Evolutionary conservation across 2,888 invertebrate species (phyloP), one percentile per base, ranked within the genome.

Genomic region (Ophioninae sp.): DNA sequence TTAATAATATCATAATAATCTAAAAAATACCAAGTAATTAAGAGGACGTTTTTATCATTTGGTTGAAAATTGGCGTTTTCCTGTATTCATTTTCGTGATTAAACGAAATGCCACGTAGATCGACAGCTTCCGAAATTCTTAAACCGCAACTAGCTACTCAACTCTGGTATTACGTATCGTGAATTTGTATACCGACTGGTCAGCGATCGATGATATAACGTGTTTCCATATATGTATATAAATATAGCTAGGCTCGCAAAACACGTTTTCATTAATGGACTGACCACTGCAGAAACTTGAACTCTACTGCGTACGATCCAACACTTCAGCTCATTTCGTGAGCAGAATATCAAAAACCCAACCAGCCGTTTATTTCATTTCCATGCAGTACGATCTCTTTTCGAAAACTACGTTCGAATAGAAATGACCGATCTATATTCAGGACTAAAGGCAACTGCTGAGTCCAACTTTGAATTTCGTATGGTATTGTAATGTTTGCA

Each of bases 251-350:
- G 22, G 17, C 30, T 23, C n/a, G n/a, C 7, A 63, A 80, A 75
- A 69, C 74, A 56, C 69, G 39, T 68, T 75, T 80, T 75, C 80
- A 69, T 80, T 80, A 80, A 80, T 69, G 80, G 41, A 80, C 63
- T 69, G 69, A 75, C 69, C 80, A 51, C 64, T 75, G 63, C 69
- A 69, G 69, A 39, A 75, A 75, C 80, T 20, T 23, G 39, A 63
- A 59, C 65, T 67, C 79, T 63, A 61, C n/a, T 44, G 67, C 37
- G n/a, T 61, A 37, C 44, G 39, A 74, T 59, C n/a, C 73, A 63
- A 39, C 74, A 74, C 79, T 74, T 44, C 37, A 51, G 44, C 5
- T 67, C 56, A 75, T 75, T 69, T 63, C 68, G 69, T 39, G 74
- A 63, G 73, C 39, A 23, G 68, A 68, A 74, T 74, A 51, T n/a